Evolutionary conservation across 2,113 vertebrate species (phyloP), one percentile per base, ranked within the genome.

Genomic region (Vidua macroura): DNA sequence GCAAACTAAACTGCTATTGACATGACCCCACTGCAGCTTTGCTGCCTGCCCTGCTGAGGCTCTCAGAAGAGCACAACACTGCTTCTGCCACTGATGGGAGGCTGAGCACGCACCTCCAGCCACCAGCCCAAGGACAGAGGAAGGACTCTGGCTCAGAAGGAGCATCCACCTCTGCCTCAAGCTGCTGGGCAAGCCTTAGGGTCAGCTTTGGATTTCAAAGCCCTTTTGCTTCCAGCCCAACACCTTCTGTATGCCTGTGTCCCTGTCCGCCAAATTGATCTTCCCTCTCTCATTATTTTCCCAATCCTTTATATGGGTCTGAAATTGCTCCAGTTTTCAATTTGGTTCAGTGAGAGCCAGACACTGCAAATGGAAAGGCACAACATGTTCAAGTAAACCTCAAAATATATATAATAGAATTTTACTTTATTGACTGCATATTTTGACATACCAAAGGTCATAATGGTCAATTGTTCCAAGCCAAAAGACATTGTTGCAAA

Each of bases 321-420:
- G 90, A 95, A 72, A 94, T 77, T 88, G 52, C n/a, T 92, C 60
- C 84, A 80, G 41, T 75, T 91, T 86, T 84, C 73, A 56, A 8
- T 75, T 24, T n/a, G 52, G 52, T 95, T 91, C 55, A 83, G 33
- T 63, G 35, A 24, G 52, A 93, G 33, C 27, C 86, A 73, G 73
- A 92, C n/a, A 75, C 25, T 56, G 20, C 43, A 75, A 64, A 0
- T 70, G 31, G 68, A 93, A 85, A 90, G 25, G 68, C 13, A 7
- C 56, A 55, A 60, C 13, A 64, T 17, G 39, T 46, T 84, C 64
- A 72, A 86, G 39, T 33, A 84, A 92, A 62, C 37, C 52, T 84
- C 73, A 75, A 75, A 49, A 91, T 43, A 70, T 4, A 76, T 9
- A 72, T 27, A 89, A 15, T 2, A 62, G n/a, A 73, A 8, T 76